These are phyloP conservation scores for Pheosia tremula DNA, from an alignment of 2,888 invertebrate genomes.

Conservation along the genomic window DNA sequence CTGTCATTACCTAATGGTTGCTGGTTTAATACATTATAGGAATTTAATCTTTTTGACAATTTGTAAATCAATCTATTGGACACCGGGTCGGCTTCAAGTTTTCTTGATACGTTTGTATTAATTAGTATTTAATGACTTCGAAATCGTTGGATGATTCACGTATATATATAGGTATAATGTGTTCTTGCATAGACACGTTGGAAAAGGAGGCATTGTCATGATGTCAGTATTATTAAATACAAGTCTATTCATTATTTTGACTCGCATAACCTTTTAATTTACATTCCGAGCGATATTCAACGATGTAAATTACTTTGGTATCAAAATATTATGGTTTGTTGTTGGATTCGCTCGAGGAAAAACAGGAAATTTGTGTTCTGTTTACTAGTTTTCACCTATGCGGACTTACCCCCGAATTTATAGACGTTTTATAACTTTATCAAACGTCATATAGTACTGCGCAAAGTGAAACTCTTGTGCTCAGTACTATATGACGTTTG, in stretches of 20 bases:
- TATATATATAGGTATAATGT: conserved; percentile 27
- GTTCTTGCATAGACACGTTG: conserved; percentile 12
- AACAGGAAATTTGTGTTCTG: background rate
- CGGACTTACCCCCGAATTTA: too few species aligned
- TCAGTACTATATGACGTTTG: too few species aligned
- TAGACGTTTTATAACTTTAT: too few species aligned
- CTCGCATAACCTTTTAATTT: conserved; percentile 27
- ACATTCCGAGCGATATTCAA: conserved; percentile 21
- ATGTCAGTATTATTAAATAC: conserved; percentile 38
- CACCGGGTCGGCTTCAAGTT: conserved; percentile 15
- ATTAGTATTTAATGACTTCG: conserved; percentile 30
- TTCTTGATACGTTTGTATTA: conserved; percentile 33
- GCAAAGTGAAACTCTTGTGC: too few species aligned
- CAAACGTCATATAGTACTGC: too few species aligned
- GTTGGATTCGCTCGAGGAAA: background rate
- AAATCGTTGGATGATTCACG: conserved; percentile 37
- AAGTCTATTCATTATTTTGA: conserved; percentile 24
- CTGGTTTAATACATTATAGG: conserved; percentile 27
- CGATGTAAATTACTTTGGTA: conserved; percentile 5
- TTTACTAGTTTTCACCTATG: too few species aligned
- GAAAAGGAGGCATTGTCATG: conserved; percentile 24
- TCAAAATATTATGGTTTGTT: conserved; percentile 4
- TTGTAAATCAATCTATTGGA: conserved; percentile 27
- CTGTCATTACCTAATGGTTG: conserved; percentile 16
- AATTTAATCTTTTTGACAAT: conserved; percentile 31